Base-by-base conservation (phyloP, 2,888 invertebrate genomes). In the Notocelia uddmanniana region DNA sequence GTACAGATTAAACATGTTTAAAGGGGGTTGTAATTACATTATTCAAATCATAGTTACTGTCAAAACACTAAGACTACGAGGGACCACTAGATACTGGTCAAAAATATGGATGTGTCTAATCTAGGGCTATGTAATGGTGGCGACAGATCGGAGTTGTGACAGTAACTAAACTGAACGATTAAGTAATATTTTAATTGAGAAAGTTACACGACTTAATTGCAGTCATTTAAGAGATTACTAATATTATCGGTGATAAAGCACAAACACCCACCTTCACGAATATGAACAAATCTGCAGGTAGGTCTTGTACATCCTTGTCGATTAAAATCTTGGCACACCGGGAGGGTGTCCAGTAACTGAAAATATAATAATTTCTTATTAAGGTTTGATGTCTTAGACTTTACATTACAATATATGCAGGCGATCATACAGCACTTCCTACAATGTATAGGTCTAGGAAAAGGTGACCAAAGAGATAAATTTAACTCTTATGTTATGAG, bases 251-350 rank as follows among this genome's bases (percentile, higher is more conserved):
- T 73, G 64, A 57, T 63, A 70, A 71, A 54, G 21, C 19, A 70
- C 74, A 63, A 21, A 64, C 74, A 92, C 96, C 95, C 94, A 98
- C 98, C 98, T 96, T 98, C 98, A 95, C 97, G 96, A 95, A 98
- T 97, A 97, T 98, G 98, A 95, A 98, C 97, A 96, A 98, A 98
- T 96, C 98, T 98, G 97, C 98, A 98, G 96, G 98, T 97, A 95
- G 97, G 96, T 96, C 98, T 97, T 95, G 97, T 97, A 96, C 98
- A 98, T 95, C 97, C 97, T 95, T 98, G 98, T 95, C 97, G 97
- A 97, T 98, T 99, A 98, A 98, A 98, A 98, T 98, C 99, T 98
- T 98, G 98, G 98, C 98, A 99, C 97, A 98, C 98, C 98, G 97
- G 98, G 98, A 98, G 98, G 98, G 98, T 99, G 98, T 98, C 98